Base-by-base conservation (phyloP, 2,797 vertebrate species). In the Pygocentrus nattereri region DNA sequence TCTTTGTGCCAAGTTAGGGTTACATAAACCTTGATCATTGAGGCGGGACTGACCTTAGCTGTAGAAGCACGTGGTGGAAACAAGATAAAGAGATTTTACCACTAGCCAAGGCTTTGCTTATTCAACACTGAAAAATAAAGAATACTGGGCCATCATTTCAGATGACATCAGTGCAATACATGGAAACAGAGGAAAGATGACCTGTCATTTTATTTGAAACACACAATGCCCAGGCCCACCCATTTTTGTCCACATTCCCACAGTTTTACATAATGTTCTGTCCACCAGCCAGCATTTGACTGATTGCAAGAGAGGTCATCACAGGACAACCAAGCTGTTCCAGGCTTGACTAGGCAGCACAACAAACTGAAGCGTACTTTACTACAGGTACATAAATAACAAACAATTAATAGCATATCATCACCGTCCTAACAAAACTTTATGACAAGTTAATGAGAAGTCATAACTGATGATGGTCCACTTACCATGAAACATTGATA, bases 71-170 rank as follows among this genome's bases (percentile, higher is more conserved):
- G 83, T 13, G 84, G 76, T 67, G 86, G 87, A 92, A 92, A 92
- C 87, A 84, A 88, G 92, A 93, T 93, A 88, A 93, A 89, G 79
- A 88, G 92, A 93, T 93, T 93, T 92, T 75, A 80, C 82, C 31
- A n/a, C 72, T 80, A 82, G 84, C 82, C 84, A 87, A 86, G 87
- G 88, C 85, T 16, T 90, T n/a, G 68, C 73, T 90, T 76, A 83
- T 78, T 88, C 70, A 85, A 83, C 70, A 38, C 38, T 75, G 73
- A 49, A 31, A 44, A 69, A 41, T 23, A 69, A 21, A 77, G 49
- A 87, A 78, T 59, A 80, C 8, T 64, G 30, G 27, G 31, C 41
- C 16, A 34, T 70, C 30, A 25, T 68, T 64, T 27, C 21, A 11
- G 10, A 31, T 19, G 19, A 41, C 31, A 19, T 10, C 38, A 12